phyloP scores from a whole-genome alignment of 2,888 invertebrate species.

The Penaeus monodon region DNA sequence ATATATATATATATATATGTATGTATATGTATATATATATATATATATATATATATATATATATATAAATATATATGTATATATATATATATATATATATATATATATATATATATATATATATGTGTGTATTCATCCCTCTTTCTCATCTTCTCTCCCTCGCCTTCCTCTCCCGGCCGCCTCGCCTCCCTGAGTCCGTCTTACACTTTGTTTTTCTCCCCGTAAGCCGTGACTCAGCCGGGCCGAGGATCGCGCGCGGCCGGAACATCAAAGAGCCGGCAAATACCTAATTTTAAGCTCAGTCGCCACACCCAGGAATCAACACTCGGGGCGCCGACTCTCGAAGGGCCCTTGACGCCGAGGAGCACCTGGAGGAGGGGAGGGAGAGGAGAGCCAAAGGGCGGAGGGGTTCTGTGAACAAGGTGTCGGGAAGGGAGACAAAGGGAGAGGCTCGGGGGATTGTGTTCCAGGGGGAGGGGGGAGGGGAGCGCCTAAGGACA shows the following conservation, averaged over 20 bases:
- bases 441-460: background rate
- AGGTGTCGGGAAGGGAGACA: background rate
- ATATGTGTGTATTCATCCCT: too few relatives aligned
- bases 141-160: too few relatives aligned
- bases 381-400: background rate
- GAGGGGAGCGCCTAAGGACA: background rate
- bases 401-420: background rate
- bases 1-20: too few relatives aligned
- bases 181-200: too few relatives aligned
- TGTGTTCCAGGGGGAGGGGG: background rate
- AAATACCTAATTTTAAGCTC: constrained; percentile 45
- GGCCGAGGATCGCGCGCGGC: background rate
- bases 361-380: background rate
- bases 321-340: constrained; percentile 23
- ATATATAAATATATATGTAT: too few relatives aligned
- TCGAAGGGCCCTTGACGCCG: background rate
- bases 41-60: too few relatives aligned
- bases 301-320: constrained; percentile 39
- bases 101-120: too few relatives aligned
- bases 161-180: too few relatives aligned
- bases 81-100: too few relatives aligned
- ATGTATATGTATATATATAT: too few relatives aligned
- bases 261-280: constrained; percentile 39
- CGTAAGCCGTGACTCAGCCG: background rate
- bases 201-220: too few relatives aligned